Conservation (phyloP, 2,113 vertebrate species). For the Sigmodon hispidus region DNA sequence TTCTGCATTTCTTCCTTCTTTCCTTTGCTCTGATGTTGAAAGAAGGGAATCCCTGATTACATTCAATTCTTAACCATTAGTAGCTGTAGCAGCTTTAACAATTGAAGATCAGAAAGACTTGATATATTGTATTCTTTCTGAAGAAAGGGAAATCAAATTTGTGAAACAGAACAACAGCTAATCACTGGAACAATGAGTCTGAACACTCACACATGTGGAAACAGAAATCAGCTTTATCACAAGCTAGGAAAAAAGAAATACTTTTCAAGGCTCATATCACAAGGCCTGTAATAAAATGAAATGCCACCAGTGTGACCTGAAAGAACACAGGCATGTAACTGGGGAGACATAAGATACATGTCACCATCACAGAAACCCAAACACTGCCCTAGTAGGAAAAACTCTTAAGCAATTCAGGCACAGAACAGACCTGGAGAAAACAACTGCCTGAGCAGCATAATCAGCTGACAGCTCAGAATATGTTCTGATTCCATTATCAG, state of each 20-base stretch:
- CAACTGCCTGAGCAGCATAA: constrained; percentile 83
- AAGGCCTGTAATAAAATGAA: constrained; percentile 28
- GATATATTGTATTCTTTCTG: background rate
- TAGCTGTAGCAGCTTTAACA: constrained; percentile 6
- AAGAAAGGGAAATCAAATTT: constrained; percentile 45
- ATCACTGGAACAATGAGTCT: background rate
- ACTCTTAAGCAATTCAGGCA: constrained; percentile 80
- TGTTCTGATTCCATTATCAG: constrained; percentile 89
- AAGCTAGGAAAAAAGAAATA: constrained; percentile 32
- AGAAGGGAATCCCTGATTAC: background rate
- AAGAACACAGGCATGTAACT: constrained; percentile 35
- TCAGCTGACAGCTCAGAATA: constrained; percentile 84
- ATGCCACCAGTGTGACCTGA: background rate
- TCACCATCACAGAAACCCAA: background rate
- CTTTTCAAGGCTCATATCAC: background rate
- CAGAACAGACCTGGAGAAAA: constrained; percentile 85
- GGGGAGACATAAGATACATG: constrained; percentile 62
- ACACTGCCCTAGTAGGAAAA: constrained; percentile 71
- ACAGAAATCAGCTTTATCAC: background rate
- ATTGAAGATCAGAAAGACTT: background rate
- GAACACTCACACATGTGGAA: background rate
- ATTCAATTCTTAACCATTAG: constrained; percentile 41
- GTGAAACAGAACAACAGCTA: background rate
- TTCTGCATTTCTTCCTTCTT: background rate
- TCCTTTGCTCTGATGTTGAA: background rate